phyloP scores from a whole-genome alignment of 2,797 vertebrate species.

The Coregonus sp. region DNA sequence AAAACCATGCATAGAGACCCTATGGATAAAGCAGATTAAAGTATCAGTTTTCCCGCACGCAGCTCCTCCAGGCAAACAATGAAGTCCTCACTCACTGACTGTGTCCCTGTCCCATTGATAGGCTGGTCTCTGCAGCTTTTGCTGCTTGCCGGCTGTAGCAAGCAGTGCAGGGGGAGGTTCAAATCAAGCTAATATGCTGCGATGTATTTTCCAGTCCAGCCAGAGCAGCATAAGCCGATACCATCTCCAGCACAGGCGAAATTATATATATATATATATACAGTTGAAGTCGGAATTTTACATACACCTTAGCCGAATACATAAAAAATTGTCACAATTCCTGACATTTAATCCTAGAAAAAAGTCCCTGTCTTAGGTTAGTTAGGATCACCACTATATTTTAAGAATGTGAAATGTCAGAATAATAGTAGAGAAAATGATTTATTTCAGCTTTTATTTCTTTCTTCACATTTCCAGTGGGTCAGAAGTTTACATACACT shows the following conservation, averaged over 20 bases:
- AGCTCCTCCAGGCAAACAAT: conserved; percentile 46
- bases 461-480: too few relatives aligned
- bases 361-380: too few relatives aligned
- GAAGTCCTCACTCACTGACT: conserved; percentile 55
- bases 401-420: too few relatives aligned
- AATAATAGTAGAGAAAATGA: too few relatives aligned
- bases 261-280: conserved; percentile 60
- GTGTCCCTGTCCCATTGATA: conserved; percentile 66
- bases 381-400: too few relatives aligned
- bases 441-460: too few relatives aligned
- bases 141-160: conserved; percentile 44
- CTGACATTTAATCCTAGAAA: too few relatives aligned
- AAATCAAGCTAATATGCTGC: conserved; percentile 51
- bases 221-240: conserved; percentile 53
- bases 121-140: conserved; percentile 41
- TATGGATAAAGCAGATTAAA: conserved; percentile 15
- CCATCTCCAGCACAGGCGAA: conserved; percentile 59
- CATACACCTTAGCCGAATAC: too few relatives aligned
- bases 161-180: conserved; percentile 57
- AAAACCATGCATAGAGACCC: conserved; percentile 5
- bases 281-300: too few relatives aligned
- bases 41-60: conserved; percentile 25
- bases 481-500: too few relatives aligned
- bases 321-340: too few relatives aligned
- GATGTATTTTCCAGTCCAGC: conserved; percentile 56